These are phyloP conservation scores for Linyphia triangularis DNA, from an alignment of 2,888 invertebrate genomes.

Conservation along the genomic window DNA sequence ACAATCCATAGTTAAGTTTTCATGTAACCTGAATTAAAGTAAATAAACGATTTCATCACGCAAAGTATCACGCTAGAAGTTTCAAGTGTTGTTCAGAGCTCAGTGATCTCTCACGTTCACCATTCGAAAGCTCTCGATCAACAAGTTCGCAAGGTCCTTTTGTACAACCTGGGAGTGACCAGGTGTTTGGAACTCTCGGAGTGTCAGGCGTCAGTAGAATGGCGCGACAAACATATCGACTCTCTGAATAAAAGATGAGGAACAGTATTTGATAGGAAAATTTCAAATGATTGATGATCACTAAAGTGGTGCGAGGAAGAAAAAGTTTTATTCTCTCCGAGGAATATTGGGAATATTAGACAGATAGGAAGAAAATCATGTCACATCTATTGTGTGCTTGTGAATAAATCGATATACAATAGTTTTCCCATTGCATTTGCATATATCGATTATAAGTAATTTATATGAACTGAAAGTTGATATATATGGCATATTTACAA, in stretches of 20 bases:
- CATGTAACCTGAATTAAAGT: too few relatives aligned
- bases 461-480: neutral
- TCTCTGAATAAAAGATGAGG: conserved; percentile 24
- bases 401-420: neutral
- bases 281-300: conserved; percentile 29
- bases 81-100: too few relatives aligned
- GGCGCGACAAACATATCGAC: neutral
- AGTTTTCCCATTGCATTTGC: neutral
- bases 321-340: neutral
- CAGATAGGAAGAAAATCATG: neutral
- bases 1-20: too few relatives aligned
- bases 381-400: neutral
- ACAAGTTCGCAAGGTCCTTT: neutral
- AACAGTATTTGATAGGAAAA: conserved; percentile 14
- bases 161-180: neutral
- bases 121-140: conserved; percentile 2
- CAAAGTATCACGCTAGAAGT: too few relatives aligned
- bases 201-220: neutral
- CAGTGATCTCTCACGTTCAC: neutral
- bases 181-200: neutral
- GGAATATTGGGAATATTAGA: neutral
- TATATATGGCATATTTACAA: neutral
- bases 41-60: too few relatives aligned
- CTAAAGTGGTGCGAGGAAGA: neutral
- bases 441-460: neutral